Percentiles rank a stretch among this genome's conserved stretches.
Evolutionary conservation across 2,113 vertebrate species (phyloP).

Genomic region (Solea senegalensis): DNA sequence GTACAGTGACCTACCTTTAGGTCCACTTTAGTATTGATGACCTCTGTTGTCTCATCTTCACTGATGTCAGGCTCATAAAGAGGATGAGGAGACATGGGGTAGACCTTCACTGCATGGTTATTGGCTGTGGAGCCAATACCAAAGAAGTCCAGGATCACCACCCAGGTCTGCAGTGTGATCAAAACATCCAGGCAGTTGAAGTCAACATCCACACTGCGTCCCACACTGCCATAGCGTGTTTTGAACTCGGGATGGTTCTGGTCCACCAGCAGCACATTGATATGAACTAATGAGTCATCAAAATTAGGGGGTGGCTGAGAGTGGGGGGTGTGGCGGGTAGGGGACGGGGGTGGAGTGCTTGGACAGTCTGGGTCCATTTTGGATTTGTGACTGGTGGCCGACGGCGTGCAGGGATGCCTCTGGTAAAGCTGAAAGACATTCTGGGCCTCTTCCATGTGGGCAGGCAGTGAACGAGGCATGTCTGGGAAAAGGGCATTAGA

Average conservation of each 20-base stretch:
- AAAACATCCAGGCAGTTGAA: constrained; percentile 97
- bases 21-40: constrained; percentile 91
- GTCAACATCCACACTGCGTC: constrained; percentile 92
- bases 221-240: constrained; percentile 84
- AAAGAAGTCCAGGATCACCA: constrained; percentile 98
- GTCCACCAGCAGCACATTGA: constrained; percentile 94
- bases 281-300: constrained; percentile 95
- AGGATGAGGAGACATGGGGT: constrained; percentile 68
- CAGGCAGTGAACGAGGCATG: constrained; percentile 96
- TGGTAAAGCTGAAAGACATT: constrained; percentile 99
- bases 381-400: constrained; percentile 79
- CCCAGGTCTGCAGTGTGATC: constrained; percentile 98
- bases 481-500: constrained; percentile 91
- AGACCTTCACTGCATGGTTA: constrained; percentile 89
- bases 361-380: constrained; percentile 86
- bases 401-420: constrained; percentile 85
- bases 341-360: constrained; percentile 95
- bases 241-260: constrained; percentile 93
- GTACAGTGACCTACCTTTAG: constrained; percentile 86
- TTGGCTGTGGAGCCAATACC: constrained; percentile 96
- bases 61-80: constrained; percentile 56
- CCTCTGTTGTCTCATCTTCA: constrained; percentile 77
- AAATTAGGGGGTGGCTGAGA: constrained; percentile 83
- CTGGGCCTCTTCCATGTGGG: constrained; percentile 95
- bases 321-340: constrained; percentile 77